Conservation (phyloP, 2,797 vertebrate genomes). For the Arctocebus calabarensis region DNA sequence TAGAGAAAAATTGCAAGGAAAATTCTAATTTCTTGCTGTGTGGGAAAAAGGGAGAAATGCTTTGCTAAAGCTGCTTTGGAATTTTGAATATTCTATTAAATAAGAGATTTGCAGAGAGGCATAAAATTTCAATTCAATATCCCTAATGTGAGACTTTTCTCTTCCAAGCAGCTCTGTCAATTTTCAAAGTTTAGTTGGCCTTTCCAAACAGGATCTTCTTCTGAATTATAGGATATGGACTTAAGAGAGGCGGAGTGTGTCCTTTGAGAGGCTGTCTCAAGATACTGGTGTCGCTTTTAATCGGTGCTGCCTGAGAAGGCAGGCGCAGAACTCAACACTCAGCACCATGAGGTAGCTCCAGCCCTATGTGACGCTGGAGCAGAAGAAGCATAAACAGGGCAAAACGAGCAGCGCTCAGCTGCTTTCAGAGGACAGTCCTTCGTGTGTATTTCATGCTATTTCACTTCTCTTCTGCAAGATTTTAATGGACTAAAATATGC, state of each 20-base stretch:
- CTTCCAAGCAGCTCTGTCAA: not conserved
- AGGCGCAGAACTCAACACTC: not conserved
- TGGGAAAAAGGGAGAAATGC: conserved; percentile 13
- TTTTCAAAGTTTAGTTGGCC: not conserved
- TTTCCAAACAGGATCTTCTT: conserved; percentile 33
- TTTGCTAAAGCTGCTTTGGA: not conserved
- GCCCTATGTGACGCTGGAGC: not conserved
- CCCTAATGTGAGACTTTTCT: not conserved
- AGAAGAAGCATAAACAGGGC: conserved; percentile 10
- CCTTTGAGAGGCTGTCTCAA: conserved; percentile 20
- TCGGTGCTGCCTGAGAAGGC: conserved; percentile 60
- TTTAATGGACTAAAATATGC: conserved; percentile 64
- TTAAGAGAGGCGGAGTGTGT: not conserved
- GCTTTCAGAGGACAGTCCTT: conserved; percentile 53
- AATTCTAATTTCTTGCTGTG: not conserved
- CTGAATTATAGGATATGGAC: conserved; percentile 62
- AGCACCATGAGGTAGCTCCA: conserved; percentile 53
- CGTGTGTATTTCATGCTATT: conserved; percentile 68
- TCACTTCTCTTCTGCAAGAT: conserved; percentile 61
- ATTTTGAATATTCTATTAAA: conserved; percentile 37
- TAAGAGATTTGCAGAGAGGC: conserved; percentile 15
- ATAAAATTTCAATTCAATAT: conserved; percentile 38
- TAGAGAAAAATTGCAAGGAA: not conserved
- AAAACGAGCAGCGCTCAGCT: not conserved
- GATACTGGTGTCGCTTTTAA: conserved; percentile 56